These are phyloP conservation scores for Campylorhamphus procurvoides DNA, from an alignment of 2,113 vertebrate genomes.

Conservation along the genomic window DNA sequence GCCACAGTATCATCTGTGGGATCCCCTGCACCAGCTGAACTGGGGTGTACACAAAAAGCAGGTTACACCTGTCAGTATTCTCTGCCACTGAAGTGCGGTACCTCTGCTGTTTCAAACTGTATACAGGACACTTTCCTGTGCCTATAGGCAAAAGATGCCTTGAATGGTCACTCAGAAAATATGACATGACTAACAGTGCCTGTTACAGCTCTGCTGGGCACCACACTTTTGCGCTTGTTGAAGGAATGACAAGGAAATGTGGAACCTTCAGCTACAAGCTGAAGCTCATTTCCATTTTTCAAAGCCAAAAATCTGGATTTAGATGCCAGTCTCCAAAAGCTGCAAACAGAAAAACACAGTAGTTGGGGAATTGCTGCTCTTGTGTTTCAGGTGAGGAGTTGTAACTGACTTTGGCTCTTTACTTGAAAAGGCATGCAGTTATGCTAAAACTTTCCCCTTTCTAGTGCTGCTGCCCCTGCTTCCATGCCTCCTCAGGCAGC, in stretches of 20 bases:
- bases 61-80: background rate
- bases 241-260: background rate
- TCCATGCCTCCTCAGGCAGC: background rate
- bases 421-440: background rate
- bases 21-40: background rate
- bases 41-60: background rate
- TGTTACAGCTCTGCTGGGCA: background rate
- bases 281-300: background rate
- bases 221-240: background rate
- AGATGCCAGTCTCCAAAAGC: background rate
- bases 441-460: background rate
- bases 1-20: background rate
- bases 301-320: background rate
- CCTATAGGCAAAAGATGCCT: background rate
- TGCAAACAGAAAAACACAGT: background rate
- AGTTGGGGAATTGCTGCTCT: background rate
- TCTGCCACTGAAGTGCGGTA: rapidly evolving
- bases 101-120: background rate
- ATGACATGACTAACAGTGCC: background rate
- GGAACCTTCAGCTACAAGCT: background rate
- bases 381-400: background rate
- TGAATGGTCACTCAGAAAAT: background rate
- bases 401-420: background rate
- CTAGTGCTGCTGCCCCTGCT: background rate
- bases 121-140: background rate